Base-by-base conservation (phyloP, 2,797 vertebrate genomes). In the Muscicapa striata region DNA sequence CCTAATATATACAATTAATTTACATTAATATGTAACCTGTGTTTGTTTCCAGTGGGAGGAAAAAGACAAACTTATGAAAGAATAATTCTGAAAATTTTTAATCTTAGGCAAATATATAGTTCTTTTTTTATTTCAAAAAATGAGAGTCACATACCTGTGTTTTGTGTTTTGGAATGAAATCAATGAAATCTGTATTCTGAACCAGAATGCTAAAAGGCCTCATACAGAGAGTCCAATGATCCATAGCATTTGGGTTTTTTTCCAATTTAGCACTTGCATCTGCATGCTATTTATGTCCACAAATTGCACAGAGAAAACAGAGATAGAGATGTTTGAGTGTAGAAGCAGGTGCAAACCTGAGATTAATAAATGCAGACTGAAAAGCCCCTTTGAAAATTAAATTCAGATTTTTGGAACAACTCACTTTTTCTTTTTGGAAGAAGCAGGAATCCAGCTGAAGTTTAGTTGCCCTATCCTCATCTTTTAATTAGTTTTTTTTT, bases 311-410 rank as follows among this genome's bases (percentile, higher is more conserved):
- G 55, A 66, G 32, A 74, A 93, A 88, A 82, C 51, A 89, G 86
- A 68, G 79, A 79, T 6, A 82, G 64, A 94, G 61, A 84, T 68
- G 45, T 90, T 21, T 63, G 72, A 87, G 34, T 46, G 52, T 49
- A 74, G 92, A 87, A 93, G 92, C 95, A 97, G 95, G 81, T 96
- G 84, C 90, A 93, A 90, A 92, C 23, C 66, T 3, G 6, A 80
- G 68, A 93, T 89, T 93, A 93, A 92, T 90, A 94, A 84, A 79
- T 34, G 34, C 17, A 57, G 30, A 34, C 52, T 87, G 90, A 94
- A 92, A 89, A 95, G 41, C 2, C 19, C 4, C 19, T 93, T 1
- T 0, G 75, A 96, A 92, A 94, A 94, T 24, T 15, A 58, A 64
- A 75, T 40, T 92, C 49, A 66, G 34, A 48, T 93, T 89, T 94